These are phyloP conservation scores for Mactromeris polynyma DNA, from an alignment of 2,888 invertebrate genomes.

Conservation along the genomic window DNA sequence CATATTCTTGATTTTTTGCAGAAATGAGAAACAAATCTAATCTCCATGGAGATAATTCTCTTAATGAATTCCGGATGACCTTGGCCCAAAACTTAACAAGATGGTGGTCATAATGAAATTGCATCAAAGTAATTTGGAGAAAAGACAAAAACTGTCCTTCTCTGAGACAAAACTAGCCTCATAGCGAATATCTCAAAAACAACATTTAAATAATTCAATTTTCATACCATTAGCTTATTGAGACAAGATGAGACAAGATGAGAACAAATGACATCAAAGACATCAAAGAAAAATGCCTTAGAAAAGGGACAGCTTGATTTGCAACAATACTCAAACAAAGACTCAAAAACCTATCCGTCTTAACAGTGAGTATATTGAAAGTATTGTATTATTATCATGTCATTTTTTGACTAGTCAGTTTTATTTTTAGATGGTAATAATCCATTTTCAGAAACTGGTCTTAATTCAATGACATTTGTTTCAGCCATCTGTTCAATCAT, in stretches of 20 bases:
- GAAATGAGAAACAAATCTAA: not conserved
- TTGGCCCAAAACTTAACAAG: not conserved
- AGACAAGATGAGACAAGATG: not conserved
- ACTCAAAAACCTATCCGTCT: no score
- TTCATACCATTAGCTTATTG: not conserved
- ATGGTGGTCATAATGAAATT: not conserved
- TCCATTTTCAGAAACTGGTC: no score
- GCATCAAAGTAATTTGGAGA: not conserved
- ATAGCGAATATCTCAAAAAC: not conserved
- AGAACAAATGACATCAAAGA: conserved; percentile 9
- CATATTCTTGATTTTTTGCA: not conserved
- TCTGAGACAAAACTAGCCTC: not conserved
- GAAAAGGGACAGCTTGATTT: not conserved
- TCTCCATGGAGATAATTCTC: not conserved
- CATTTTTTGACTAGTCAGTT: no score
- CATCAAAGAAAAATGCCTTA: not conserved
- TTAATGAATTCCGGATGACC: not conserved
- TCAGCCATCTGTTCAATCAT: no score
- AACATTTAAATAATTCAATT: conserved; percentile 5
- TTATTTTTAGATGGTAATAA: no score
- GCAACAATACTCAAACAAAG: not conserved
- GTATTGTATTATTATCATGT: no score
- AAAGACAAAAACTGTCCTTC: not conserved
- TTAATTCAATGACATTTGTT: no score
- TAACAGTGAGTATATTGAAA: no score